Evolutionary conservation across 2,888 invertebrate genomes (phyloP).

Genomic region (Dynastes hyllus): DNA sequence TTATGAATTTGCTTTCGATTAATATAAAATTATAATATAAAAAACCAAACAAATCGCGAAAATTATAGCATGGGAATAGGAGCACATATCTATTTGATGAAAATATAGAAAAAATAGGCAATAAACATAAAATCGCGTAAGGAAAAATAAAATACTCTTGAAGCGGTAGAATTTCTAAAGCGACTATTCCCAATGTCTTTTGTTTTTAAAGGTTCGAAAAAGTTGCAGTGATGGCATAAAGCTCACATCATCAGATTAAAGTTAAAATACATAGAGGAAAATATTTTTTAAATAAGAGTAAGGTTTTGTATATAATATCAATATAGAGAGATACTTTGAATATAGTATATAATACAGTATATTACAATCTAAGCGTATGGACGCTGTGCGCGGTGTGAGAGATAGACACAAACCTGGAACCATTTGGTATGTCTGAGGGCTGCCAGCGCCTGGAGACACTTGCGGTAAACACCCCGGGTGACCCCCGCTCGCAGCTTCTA

Average conservation of each 20-base stretch:
- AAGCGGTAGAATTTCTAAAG: slow-evolving; percentile 48
- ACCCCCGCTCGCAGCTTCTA: slow-evolving; percentile 81
- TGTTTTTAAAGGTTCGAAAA: slow-evolving; percentile 33
- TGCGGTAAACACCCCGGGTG: no score
- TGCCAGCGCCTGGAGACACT: slow-evolving; percentile 99
- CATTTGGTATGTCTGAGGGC: slow-evolving; percentile 99
- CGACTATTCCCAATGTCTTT: slow-evolving; percentile 63
- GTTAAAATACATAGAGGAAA: slow-evolving; percentile 54
- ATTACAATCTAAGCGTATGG: slow-evolving; percentile 41
- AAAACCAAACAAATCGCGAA: slow-evolving; percentile 53
- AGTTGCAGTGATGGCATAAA: slow-evolving; percentile 56
- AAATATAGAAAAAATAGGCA: slow-evolving; percentile 56
- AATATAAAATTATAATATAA: slow-evolving; percentile 25
- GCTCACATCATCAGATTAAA: slow-evolving; percentile 68
- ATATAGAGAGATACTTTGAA: not conserved
- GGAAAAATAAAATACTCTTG: slow-evolving; percentile 15
- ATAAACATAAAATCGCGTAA: not conserved
- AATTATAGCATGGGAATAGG: slow-evolving; percentile 65
- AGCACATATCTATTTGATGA: slow-evolving; percentile 61
- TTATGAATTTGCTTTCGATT: slow-evolving; percentile 5
- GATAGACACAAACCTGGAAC: slow-evolving; percentile 94
- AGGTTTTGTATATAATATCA: not conserved
- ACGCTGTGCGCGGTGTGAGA: slow-evolving; percentile 66
- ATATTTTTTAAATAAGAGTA: slow-evolving; percentile 21
- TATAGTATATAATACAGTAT: slow-evolving; percentile 7